Base-by-base conservation (phyloP, 2,888 invertebrate species). In the Meghimatium bilineatum region DNA sequence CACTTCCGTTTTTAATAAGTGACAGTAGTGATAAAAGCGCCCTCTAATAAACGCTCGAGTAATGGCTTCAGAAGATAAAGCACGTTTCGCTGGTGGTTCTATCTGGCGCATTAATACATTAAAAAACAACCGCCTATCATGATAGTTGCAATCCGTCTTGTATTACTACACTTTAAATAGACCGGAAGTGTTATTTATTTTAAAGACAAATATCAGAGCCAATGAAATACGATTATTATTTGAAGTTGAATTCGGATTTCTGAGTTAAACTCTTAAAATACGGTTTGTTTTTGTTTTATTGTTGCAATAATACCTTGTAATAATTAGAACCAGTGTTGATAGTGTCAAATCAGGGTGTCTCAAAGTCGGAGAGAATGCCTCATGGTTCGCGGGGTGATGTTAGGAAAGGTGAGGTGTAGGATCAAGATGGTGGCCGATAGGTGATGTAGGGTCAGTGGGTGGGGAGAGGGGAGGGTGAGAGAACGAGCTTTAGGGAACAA, bases 1-100 rank as follows among this genome's bases (percentile, higher is more conserved):
- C 29, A 29, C 69, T 80, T 80, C 80, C 80, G 72, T n/a, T 80
- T 71, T 80, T 72, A 72, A 80, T 80, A 72, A 56, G 29, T 80
- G 80, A 71, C 77, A 77, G 66, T 17, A 52, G 77, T 36, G 76
- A 76, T 76, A 77, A 77, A 77, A 26, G 32, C 63, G 77, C 20
- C n/a, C 38, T 14, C 66, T 77, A 77, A 77, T n/a, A 63, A 77
- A 77, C 77, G 77, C 63, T 77, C 77, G 10, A 77, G 63, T 66
- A 66, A 77, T 66, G 77, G n/a, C 8, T 38, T n/a, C 44, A 26
- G 10, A 12, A 63, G 77, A 77, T 77, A 77, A 63, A 38, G 60
- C 77, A 77, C 77, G 66, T 12, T 63, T n/a, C 14, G 5, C 34
- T 56, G 63, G 26, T 38, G 38, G 32, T 34, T 17, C 63, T 77